Conservation (phyloP, 2,797 vertebrate genomes). For the Leptatherina wallacei region DNA sequence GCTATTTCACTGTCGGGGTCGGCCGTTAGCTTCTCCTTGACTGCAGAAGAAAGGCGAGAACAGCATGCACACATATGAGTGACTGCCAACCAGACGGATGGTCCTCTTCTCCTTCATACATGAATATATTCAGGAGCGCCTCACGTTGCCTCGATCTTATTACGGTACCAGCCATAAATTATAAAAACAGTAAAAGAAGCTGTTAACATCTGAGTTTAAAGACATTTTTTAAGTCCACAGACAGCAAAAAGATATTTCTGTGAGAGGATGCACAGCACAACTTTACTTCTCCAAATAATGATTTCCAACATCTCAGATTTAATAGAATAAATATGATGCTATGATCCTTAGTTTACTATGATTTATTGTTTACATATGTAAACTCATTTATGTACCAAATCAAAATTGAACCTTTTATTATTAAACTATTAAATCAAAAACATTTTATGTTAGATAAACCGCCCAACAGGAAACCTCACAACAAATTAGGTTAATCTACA, state of each 20-base stretch:
- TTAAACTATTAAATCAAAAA: not conserved
- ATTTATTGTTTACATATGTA: no score
- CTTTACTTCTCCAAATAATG: no score
- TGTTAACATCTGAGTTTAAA: not conserved
- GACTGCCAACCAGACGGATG: not conserved
- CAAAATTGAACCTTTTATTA: no score
- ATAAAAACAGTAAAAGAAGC: not conserved
- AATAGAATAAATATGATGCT: no score
- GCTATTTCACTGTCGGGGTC: slow-evolving; percentile 99
- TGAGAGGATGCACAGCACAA: no score
- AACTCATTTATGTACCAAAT: no score
- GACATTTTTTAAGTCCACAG: not conserved
- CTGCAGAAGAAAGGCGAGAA: slow-evolving; percentile 75
- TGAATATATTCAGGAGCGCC: slow-evolving; percentile 2
- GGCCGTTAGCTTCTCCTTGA: slow-evolving; percentile 97
- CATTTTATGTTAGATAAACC: not conserved
- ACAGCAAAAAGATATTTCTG: not conserved
- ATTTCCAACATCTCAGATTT: no score
- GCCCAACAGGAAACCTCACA: not conserved
- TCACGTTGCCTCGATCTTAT: not conserved
- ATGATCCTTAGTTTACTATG: no score
- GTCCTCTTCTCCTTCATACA: not conserved
- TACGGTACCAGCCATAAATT: not conserved
- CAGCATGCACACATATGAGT: slow-evolving; percentile 3
- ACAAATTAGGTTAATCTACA: not conserved